Evolutionary conservation across 2,888 invertebrate genomes (phyloP).

Genomic region (Orchesella flavescens): DNA sequence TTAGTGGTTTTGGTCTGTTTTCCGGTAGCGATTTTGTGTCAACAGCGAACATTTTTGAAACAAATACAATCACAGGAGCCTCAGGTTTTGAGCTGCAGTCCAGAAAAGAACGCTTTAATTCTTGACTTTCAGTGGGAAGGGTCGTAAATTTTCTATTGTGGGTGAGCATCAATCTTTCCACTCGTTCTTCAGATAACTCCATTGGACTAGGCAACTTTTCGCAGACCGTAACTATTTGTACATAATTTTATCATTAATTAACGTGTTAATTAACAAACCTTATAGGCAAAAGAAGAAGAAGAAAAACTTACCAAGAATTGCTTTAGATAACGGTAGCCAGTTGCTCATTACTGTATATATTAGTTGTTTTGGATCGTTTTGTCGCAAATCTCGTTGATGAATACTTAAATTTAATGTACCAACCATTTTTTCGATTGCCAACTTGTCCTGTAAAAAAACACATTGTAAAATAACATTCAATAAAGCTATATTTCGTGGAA

Average conservation of each 20-base stretch:
- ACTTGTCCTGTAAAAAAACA: conserved; percentile 77
- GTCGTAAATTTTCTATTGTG: conserved; percentile 81
- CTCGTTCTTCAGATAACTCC: conserved; percentile 83
- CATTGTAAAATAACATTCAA: conserved; percentile 12
- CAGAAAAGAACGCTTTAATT: conserved; percentile 81
- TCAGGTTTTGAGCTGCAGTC: conserved; percentile 80
- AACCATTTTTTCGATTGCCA: conserved; percentile 82
- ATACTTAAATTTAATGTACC: conserved; percentile 86
- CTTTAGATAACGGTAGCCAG: conserved; percentile 90
- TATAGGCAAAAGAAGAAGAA: conserved; percentile 6
- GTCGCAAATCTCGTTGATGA: conserved; percentile 83
- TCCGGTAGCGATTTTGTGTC: conserved; percentile 85
- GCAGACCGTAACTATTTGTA: conserved; percentile 81
- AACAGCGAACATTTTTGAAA: conserved; percentile 92
- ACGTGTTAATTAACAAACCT: conserved; percentile 55
- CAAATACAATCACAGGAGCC: conserved; percentile 83
- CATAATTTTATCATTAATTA: background rate
- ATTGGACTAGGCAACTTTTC: conserved; percentile 87
- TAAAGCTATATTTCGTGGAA: too few species aligned
- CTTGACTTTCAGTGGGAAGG: conserved; percentile 81
- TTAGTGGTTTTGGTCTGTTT: conserved; percentile 85
- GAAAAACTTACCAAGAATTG: conserved; percentile 79
- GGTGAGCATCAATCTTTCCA: conserved; percentile 87
- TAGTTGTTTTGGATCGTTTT: conserved; percentile 85
- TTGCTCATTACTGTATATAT: conserved; percentile 87